Conservation (phyloP, 2,888 invertebrate genomes). For the Tetropium fuscum region DNA sequence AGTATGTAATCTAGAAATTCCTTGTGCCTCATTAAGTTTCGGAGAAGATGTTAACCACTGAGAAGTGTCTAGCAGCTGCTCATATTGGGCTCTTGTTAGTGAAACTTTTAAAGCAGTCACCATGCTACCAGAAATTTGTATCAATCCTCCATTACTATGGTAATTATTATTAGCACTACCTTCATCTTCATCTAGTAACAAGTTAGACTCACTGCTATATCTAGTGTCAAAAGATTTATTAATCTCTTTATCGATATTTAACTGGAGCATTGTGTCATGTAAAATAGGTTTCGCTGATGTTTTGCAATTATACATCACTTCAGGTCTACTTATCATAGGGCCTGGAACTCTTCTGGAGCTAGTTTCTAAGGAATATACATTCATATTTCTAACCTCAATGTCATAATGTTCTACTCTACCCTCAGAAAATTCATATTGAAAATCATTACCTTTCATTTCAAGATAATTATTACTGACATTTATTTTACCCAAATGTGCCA, state of each 20-base stretch:
- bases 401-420: conserved; percentile 67
- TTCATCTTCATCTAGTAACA: conserved; percentile 56
- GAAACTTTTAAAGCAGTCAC: conserved; percentile 89
- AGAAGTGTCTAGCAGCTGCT: conserved; percentile 85
- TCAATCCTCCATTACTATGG: conserved; percentile 35
- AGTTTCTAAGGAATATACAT: conserved; percentile 83
- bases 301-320: conserved; percentile 80
- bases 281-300: conserved; percentile 86
- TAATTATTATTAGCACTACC: conserved; percentile 35
- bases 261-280: conserved; percentile 87
- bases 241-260: conserved; percentile 66
- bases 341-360: conserved; percentile 63
- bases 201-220: conserved; percentile 57
- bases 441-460: conserved; percentile 39
- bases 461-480: conserved; percentile 66
- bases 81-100: conserved; percentile 87
- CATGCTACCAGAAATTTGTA: conserved; percentile 80
- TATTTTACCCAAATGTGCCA: conserved; percentile 94
- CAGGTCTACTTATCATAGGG: conserved; percentile 65
- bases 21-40: conserved; percentile 58
- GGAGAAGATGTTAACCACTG: conserved; percentile 63
- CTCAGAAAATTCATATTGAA: conserved; percentile 47
- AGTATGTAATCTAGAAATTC: conserved; percentile 48
- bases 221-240: conserved; percentile 46
- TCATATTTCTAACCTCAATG: conserved; percentile 87